phyloP scores from a whole-genome alignment of 1,140 invertebrate genomes.

The Mylabris phalerata region DNA sequence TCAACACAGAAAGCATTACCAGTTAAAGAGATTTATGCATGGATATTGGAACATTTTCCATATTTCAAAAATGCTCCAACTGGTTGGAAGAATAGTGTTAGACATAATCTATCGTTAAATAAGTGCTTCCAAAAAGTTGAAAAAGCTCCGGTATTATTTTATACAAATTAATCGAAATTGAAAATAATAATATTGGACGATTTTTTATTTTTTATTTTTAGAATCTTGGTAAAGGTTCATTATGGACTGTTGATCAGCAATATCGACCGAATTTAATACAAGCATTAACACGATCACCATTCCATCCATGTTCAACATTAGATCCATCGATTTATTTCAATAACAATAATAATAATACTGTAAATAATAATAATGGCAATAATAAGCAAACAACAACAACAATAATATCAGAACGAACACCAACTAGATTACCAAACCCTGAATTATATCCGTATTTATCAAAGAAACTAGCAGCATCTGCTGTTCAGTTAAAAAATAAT shows the following conservation, averaged over 20 bases:
- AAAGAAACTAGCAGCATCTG: conserved; percentile 53
- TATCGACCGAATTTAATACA: conserved; percentile 79
- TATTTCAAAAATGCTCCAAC: conserved; percentile 94
- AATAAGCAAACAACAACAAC: conserved; percentile 25
- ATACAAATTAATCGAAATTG: conserved; percentile 1
- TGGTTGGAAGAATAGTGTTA: conserved; percentile 96
- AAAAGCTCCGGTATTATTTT: conserved; percentile 65
- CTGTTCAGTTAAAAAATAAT: conserved; percentile 28
- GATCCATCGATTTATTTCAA: conserved; percentile 40
- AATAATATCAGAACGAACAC: conserved; percentile 33
- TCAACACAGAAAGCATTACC: conserved; percentile 81
- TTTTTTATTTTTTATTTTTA: conserved; percentile 43
- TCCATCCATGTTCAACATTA: conserved; percentile 59
- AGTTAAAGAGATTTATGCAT: conserved; percentile 96
- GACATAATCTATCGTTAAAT: conserved; percentile 92
- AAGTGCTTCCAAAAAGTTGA: conserved; percentile 97
- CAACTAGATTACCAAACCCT: conserved; percentile 54
- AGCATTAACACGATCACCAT: conserved; percentile 75
- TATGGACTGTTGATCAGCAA: conserved; percentile 91
- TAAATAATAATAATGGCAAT: conserved; percentile 3
- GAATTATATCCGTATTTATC: conserved; percentile 73
- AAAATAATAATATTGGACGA: not conserved
- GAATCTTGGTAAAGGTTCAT: conserved; percentile 88
- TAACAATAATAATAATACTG: conserved; percentile 10
- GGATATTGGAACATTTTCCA: conserved; percentile 94